These are phyloP conservation scores for Blastomussa wellsi DNA, from an alignment of 92 coral and sea anemone species.

Conservation along the genomic window DNA sequence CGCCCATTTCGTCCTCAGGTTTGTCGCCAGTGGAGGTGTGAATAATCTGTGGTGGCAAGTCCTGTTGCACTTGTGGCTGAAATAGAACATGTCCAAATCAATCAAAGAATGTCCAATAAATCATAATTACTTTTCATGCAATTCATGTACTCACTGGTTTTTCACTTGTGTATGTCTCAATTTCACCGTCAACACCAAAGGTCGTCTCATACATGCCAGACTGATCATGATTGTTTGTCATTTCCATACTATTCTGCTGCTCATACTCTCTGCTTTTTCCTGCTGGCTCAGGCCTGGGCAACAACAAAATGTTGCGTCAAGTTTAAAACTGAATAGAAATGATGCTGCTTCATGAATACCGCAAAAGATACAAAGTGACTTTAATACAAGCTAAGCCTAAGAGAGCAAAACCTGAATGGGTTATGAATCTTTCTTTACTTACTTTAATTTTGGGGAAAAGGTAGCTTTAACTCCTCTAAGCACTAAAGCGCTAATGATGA, in stretches of 20 bases:
- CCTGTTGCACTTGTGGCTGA: background rate
- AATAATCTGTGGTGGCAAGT: constrained; percentile 23
- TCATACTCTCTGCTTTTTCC: constrained; percentile 36
- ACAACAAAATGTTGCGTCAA: background rate
- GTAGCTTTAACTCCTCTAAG: too few relatives aligned
- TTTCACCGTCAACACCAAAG: constrained; percentile 84
- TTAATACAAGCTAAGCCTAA: too few relatives aligned
- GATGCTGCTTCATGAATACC: background rate
- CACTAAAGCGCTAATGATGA: too few relatives aligned
- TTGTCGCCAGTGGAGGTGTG: constrained; percentile 48
- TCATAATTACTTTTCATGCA: background rate
- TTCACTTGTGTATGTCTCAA: constrained; percentile 62
- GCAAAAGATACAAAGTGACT: too few relatives aligned
- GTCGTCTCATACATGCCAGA: constrained; percentile 86
- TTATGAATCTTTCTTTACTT: too few relatives aligned
- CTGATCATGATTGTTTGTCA: constrained; percentile 33
- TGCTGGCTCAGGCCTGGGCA: constrained; percentile 26
- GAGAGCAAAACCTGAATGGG: too few relatives aligned
- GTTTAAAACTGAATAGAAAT: background rate
- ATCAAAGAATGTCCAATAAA: background rate
- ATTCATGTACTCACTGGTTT: constrained; percentile 19
- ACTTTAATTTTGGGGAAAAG: too few relatives aligned
- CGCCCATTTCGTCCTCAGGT: constrained; percentile 66
- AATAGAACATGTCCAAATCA: background rate
- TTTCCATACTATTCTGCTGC: constrained; percentile 33